Evolutionary conservation across 2,888 invertebrate genomes (phyloP).

Genomic region (Heliconius sara): DNA sequence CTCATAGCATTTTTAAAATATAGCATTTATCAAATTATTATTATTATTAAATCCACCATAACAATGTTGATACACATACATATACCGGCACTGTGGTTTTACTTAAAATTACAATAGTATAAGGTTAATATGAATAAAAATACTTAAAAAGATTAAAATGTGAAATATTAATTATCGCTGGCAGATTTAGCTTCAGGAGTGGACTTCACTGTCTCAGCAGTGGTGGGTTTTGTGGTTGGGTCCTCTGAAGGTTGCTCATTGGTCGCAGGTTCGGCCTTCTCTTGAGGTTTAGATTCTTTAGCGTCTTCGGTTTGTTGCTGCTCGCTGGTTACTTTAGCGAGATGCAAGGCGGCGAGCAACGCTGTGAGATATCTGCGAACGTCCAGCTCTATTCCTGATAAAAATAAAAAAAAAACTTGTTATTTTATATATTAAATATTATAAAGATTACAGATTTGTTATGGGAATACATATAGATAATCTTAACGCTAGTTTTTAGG

Average conservation of each 20-base stretch:
- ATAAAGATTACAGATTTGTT: not conserved
- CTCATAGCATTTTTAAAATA: slow-evolving; percentile 52
- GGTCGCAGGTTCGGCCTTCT: slow-evolving; percentile 45
- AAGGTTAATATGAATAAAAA: slow-evolving; percentile 46
- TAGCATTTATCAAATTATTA: no score
- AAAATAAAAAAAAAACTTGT: not conserved
- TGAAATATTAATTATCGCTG: slow-evolving; percentile 55
- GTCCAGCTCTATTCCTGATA: slow-evolving; percentile 72
- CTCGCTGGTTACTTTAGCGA: slow-evolving; percentile 72
- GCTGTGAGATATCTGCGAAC: slow-evolving; percentile 76
- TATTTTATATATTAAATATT: not conserved
- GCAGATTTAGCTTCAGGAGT: slow-evolving; percentile 74
- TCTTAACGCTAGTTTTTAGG: not conserved
- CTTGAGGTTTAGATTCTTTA: slow-evolving; percentile 45
- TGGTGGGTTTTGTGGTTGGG: slow-evolving; percentile 64
- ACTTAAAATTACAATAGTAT: slow-evolving; percentile 42
- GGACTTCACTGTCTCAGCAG: slow-evolving; percentile 64
- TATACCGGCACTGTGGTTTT: slow-evolving; percentile 66
- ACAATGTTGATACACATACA: slow-evolving; percentile 63
- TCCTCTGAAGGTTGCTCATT: slow-evolving; percentile 56
- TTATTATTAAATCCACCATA: slow-evolving; percentile 59
- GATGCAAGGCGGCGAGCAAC: slow-evolving; percentile 73
- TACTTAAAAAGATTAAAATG: slow-evolving; percentile 44
- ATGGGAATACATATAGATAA: no score
- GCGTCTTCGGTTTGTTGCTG: slow-evolving; percentile 62